These are phyloP conservation scores for Mugil cephalus DNA, from an alignment of 2,113 vertebrate genomes.

Conservation along the genomic window DNA sequence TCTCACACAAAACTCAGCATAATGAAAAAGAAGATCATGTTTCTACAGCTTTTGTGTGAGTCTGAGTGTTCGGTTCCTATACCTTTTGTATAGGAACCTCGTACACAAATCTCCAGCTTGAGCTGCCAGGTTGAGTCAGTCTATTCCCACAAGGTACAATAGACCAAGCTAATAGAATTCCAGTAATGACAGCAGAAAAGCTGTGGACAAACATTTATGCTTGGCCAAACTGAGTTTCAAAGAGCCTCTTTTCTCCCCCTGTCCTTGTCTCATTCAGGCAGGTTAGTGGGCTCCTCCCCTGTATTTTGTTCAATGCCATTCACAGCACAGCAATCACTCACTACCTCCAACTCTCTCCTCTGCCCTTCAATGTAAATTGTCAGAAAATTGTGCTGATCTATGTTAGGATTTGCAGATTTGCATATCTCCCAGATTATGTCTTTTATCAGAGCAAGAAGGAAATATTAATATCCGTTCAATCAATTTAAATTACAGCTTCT, in stretches of 20 bases:
- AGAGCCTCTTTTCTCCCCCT: constrained; percentile 48
- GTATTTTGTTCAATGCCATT: constrained; percentile 56
- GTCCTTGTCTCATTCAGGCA: constrained; percentile 59
- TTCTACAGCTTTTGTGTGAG: constrained; percentile 65
- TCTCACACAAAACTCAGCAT: constrained; percentile 55
- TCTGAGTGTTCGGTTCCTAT: constrained; percentile 68
- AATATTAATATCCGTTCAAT: no score
- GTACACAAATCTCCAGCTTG: constrained; percentile 64
- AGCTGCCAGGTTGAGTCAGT: constrained; percentile 57
- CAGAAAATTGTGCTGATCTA: no score
- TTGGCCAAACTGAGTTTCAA: constrained; percentile 63
- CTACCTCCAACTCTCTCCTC: constrained; percentile 31
- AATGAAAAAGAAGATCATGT: constrained; percentile 71
- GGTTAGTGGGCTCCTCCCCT: constrained; percentile 61
- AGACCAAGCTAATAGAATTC: constrained; percentile 54
- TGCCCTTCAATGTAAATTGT: not conserved
- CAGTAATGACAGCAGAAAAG: constrained; percentile 57
- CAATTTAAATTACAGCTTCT: no score
- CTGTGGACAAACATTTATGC: constrained; percentile 67
- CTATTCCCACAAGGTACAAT: constrained; percentile 70
- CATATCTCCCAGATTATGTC: no score
- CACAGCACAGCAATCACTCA: constrained; percentile 56
- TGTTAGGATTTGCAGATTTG: no score
- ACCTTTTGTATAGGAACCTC: constrained; percentile 60
- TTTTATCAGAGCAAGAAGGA: no score